Evolutionary conservation across 2,888 invertebrate genomes (phyloP).

Genomic region (Eristalinus sepulchralis): DNA sequence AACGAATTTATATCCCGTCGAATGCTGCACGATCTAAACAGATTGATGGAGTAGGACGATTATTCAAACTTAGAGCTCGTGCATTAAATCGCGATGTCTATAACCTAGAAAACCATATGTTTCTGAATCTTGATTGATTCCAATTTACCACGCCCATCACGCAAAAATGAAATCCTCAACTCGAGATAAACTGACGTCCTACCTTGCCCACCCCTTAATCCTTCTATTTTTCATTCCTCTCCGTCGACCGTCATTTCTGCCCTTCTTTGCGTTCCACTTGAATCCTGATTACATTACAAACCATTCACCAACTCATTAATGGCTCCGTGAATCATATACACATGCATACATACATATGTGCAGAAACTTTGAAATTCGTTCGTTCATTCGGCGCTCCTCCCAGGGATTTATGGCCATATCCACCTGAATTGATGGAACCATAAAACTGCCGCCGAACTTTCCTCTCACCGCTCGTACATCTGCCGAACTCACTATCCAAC

Average conservation of each 20-base stretch:
- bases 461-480: conserved; percentile 31
- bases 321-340: conserved; percentile 33
- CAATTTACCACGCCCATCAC: conserved; percentile 69
- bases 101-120: conserved; percentile 71
- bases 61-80: conserved; percentile 61
- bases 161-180: conserved; percentile 56
- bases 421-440: conserved; percentile 69
- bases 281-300: conserved; percentile 69
- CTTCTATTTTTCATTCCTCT: neutral
- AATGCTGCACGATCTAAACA: conserved; percentile 66
- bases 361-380: conserved; percentile 19
- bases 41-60: conserved; percentile 69
- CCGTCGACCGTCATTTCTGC: neutral
- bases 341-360: neutral
- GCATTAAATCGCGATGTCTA: conserved; percentile 61
- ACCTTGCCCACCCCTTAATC: neutral
- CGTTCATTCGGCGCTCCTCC: conserved; percentile 56
- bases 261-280: conserved; percentile 26
- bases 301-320: conserved; percentile 68
- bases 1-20: conserved; percentile 61
- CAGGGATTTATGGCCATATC: conserved; percentile 71
- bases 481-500: conserved; percentile 10
- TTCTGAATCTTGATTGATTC: conserved; percentile 64
- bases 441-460: conserved; percentile 50
- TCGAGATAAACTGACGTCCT: conserved; percentile 52